These are phyloP conservation scores for Telmatochromis brachygnathus DNA, from an alignment of 2,113 vertebrate species.

Conservation along the genomic window DNA sequence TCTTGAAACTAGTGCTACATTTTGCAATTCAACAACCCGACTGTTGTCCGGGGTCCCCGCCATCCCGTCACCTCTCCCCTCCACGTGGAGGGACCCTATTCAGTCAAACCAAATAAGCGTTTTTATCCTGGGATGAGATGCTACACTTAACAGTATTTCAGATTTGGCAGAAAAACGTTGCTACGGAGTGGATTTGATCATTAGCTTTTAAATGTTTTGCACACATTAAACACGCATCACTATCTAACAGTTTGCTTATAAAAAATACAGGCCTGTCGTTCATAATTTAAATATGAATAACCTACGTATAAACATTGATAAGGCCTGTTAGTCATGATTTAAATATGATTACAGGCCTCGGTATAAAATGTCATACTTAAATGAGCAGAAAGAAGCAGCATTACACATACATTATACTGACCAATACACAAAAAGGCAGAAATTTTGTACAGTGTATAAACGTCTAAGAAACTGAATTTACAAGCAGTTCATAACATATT, in stretches of 20 bases:
- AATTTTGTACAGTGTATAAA: conserved; percentile 57
- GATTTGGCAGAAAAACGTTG: conserved; percentile 18
- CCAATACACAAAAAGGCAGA: conserved; percentile 42
- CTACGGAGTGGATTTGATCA: conserved; percentile 18
- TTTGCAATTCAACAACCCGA: conserved; percentile 30
- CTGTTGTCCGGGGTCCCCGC: neutral
- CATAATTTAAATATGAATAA: conserved; percentile 75
- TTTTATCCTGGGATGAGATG: neutral
- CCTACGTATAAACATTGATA: conserved; percentile 59
- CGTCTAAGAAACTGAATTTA: conserved; percentile 31
- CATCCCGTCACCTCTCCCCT: neutral
- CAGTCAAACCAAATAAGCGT: conserved; percentile 23
- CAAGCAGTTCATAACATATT: conserved; percentile 20
- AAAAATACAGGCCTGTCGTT: conserved; percentile 69
- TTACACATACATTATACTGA: conserved; percentile 25
- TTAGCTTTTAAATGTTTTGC: neutral
- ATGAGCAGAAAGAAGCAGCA: conserved; percentile 57
- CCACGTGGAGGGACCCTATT: conserved; percentile 17
- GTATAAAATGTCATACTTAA: conserved; percentile 54
- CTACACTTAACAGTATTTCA: conserved; percentile 10
- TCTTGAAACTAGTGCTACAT: conserved; percentile 52
- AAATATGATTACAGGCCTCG: conserved; percentile 70
- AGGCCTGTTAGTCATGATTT: conserved; percentile 73
- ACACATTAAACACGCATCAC: neutral
- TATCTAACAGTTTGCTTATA: conserved; percentile 8